phyloP scores from a whole-genome alignment of 2,888 invertebrate genomes.

The Thera britannica region DNA sequence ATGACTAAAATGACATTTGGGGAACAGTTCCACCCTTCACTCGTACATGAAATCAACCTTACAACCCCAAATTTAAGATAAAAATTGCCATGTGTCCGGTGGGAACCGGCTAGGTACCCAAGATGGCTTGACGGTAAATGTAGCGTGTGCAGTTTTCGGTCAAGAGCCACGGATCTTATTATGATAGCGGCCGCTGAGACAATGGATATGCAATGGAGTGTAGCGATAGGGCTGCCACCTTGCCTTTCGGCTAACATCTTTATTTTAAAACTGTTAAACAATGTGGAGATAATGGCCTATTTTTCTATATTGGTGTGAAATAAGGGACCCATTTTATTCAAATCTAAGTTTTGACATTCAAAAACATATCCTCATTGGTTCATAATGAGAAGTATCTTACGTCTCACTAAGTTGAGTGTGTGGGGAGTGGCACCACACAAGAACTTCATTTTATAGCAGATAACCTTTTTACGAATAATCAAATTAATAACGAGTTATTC shows the following conservation, averaged over 20 bases:
- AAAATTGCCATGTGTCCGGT: not conserved
- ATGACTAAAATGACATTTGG: conserved; percentile 41
- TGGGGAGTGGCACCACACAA: no score
- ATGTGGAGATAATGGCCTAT: not conserved
- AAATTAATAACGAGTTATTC: not conserved
- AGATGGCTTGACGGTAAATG: conserved; percentile 35
- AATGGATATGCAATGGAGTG: conserved; percentile 31
- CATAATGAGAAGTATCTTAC: no score
- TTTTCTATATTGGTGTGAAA: no score
- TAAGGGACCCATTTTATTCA: no score
- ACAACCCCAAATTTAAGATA: not conserved
- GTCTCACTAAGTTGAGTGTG: no score
- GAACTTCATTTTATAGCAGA: no score
- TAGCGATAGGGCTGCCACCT: not conserved
- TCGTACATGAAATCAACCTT: conserved; percentile 6
- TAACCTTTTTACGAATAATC: no score
- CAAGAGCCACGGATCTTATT: conserved; percentile 43
- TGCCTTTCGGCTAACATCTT: not conserved
- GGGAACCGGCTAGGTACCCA: conserved; percentile 6
- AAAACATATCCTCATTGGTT: no score
- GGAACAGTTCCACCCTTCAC: conserved; percentile 27
- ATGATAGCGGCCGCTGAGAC: conserved; percentile 40
- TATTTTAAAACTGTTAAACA: conserved; percentile 1
- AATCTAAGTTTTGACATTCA: no score
- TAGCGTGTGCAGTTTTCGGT: conserved; percentile 44